A percentile compares a stretch with the other conserved stretches of the same genome.
Conservation (phyloP, 2,797 vertebrate species). For the Melanotaenia boesemani region DNA sequence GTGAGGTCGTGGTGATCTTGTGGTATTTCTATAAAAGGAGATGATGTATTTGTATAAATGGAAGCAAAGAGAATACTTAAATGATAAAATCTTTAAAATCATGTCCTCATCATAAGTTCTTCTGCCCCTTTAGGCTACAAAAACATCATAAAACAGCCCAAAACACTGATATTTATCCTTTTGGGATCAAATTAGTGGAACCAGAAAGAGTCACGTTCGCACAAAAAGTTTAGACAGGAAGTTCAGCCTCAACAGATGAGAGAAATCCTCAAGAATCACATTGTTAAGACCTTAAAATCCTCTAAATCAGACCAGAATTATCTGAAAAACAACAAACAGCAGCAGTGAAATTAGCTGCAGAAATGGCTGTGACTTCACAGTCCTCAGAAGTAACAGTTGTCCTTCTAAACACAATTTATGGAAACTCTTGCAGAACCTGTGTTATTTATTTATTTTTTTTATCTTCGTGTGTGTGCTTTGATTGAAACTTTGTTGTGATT, state of each 20-base stretch:
- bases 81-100: background rate
- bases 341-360: background rate
- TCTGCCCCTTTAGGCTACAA: background rate
- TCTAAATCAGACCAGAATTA: background rate
- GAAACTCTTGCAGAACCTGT: background rate
- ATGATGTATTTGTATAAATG: background rate
- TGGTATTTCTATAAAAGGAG: background rate
- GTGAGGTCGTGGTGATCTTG: background rate
- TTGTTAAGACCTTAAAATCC: background rate
- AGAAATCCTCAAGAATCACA: too few relatives aligned
- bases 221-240: too few relatives aligned
- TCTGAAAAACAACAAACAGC: background rate
- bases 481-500: too few relatives aligned
- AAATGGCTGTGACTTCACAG: too few relatives aligned
- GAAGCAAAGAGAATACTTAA: background rate
- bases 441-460: too few relatives aligned
- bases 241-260: too few relatives aligned
- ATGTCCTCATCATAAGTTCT: background rate
- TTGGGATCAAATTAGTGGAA: background rate
- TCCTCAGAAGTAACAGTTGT: background rate
- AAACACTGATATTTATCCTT: background rate
- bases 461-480: too few relatives aligned
- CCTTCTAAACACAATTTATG: background rate
- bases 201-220: too few relatives aligned
- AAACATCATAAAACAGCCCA: background rate